These are phyloP conservation scores for Colinus virginianus DNA, from an alignment of 2,113 vertebrate species.

Conservation along the genomic window DNA sequence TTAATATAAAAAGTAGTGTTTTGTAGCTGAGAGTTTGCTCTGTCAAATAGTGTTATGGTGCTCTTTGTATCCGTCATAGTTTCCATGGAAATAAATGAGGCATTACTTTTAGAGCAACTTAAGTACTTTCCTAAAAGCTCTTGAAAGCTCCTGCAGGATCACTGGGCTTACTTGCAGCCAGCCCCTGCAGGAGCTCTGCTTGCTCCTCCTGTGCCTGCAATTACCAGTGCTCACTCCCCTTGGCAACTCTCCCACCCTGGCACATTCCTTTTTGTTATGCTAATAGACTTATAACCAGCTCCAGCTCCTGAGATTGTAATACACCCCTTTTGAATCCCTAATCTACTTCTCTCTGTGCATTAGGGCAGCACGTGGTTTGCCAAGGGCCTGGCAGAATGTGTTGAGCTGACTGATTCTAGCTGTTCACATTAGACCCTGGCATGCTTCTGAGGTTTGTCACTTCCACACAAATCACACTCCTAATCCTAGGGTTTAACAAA, in stretches of 20 bases:
- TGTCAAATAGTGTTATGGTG: background rate
- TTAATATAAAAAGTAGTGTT: background rate
- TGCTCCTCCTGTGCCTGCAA: conserved; percentile 45
- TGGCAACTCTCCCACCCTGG: conserved; percentile 37
- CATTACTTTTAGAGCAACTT: background rate
- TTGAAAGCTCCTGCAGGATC: conserved; percentile 20
- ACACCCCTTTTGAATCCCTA: conserved; percentile 36
- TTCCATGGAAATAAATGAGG: no score
- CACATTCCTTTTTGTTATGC: conserved; percentile 68
- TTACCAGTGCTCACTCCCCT: conserved; percentile 23
- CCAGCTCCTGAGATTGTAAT: conserved; percentile 55
- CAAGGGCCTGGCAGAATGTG: background rate
- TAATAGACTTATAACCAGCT: conserved; percentile 62
- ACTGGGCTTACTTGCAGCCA: background rate
- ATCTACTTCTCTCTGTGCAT: conserved; percentile 39
- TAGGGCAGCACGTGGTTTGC: conserved; percentile 9
- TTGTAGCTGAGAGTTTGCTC: background rate
- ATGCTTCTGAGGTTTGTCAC: conserved; percentile 57
- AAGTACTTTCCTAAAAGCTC: background rate
- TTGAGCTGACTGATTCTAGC: conserved; percentile 46
- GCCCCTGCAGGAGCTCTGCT: conserved; percentile 36
- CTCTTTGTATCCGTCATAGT: background rate
- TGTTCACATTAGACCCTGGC: conserved; percentile 51
- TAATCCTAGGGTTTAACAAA: conserved; percentile 52
- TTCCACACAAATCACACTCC: conserved; percentile 50